Base-by-base conservation (phyloP, 2,888 invertebrate species). In the Euphydryas editha region DNA sequence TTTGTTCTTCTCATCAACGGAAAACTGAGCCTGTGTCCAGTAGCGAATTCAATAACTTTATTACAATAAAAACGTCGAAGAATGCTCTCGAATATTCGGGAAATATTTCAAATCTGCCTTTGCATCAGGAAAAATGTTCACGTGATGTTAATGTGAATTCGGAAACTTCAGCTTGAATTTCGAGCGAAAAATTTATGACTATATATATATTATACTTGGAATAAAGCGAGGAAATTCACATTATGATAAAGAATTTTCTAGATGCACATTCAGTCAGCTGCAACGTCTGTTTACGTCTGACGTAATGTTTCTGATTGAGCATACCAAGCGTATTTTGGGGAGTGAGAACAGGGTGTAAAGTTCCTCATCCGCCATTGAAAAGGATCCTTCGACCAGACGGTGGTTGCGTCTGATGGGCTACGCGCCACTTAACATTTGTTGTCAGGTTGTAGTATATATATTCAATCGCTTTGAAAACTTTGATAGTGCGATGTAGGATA, bases 111-210 rank as follows among this genome's bases (percentile, higher is more conserved):
- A 44, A 44, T 15, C 15, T 44, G 42, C 15, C 42, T 44, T 15
- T 44, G 15, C n/a, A 44, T 44, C 42, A 15, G n/a, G 42, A n/a
- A 44, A 44, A 44, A 44, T 44, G 42, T n/a, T 44, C 42, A 44
- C 15, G 42, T n/a, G n/a, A 15, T 13, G 42, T n/a, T 44, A 44
- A 47, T 20, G 18, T 11, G 0, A 21, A 47, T 47, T 47, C 5
- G 49, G 2, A 13, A 20, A 13, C 20, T 20, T 49, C 21, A 20
- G 20, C 15, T 49, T 49, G 13, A 49, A 21, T 49, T 15, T 21
- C 5, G 20, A 21, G 47, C 11, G 13, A 13, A 21, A 13, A 49
- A 24, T 51, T 24, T 51, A 51, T 24, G n/a, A 51, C 24, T 51
- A n/a, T n/a, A n/a, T n/a, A n/a, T 15, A 51, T 51, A 6, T 20